Base-by-base conservation (phyloP, 1,140 invertebrate species). In the Aphelinus certus region DNA sequence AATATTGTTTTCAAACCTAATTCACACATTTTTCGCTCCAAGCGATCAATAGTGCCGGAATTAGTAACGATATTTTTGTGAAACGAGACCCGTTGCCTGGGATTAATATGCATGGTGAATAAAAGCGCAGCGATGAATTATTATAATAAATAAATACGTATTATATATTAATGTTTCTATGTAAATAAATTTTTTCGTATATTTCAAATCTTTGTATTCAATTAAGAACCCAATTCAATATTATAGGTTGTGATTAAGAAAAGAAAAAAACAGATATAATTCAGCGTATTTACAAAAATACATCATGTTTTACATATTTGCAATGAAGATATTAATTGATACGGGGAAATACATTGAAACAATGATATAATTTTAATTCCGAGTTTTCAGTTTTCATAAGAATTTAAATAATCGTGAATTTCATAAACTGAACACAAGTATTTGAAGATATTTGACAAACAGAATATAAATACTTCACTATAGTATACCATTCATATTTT, bases 151-250 rank as follows among this genome's bases (percentile, higher is more conserved):
- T 26, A 26, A 82, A 82, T 82, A 81, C 83, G 82, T 83, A 75
- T 70, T 75, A 73, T 82, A 83, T 84, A 84, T 85, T 85, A 81
- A 84, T 85, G 82, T 85, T 85, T 84, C 83, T 85, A 85, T 85
- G 83, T 85, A 85, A 84, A 85, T 85, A 85, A 85, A 85, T 85
- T 83, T 26, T 85, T 85, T 85, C 81, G 83, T 85, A 85, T 85
- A 85, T 84, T 85, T 85, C 81, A 84, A 82, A 71, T 72, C 26
- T 26, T 26, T 26, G 26, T 26, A 78, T 58, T 61, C 4, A 69
- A 43, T 45, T 47, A 3, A 26, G 26, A 26, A 26, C 26, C 46
- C 7, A 42, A 9, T 69, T 60, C 42, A 48, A 69, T 69, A 57
- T 46, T 45, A 61, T 45, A 51, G 7, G 51, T 51, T 51, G 51